phyloP scores from a whole-genome alignment of 2,888 invertebrate genomes.

The Eupeodes luniger region DNA sequence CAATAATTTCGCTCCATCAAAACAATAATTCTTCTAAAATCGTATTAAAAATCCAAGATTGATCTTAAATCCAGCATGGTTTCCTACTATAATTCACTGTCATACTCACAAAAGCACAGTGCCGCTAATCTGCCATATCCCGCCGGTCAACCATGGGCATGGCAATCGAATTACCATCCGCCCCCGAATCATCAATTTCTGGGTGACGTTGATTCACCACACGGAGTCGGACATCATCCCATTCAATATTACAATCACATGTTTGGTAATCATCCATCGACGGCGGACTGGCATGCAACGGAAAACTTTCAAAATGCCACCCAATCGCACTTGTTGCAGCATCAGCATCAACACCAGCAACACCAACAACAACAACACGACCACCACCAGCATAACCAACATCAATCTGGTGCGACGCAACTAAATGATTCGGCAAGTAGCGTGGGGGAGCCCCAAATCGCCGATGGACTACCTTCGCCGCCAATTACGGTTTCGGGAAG shows the following conservation, averaged over 20 bases:
- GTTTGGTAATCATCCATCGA: constrained; percentile 84
- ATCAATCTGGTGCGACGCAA: constrained; percentile 77
- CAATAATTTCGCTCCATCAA: background rate
- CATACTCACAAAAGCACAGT: constrained; percentile 88
- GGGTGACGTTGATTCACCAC: constrained; percentile 84
- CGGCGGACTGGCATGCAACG: constrained; percentile 82
- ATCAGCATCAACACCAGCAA: constrained; percentile 78
- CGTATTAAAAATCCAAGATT: constrained; percentile 73
- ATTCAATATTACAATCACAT: constrained; percentile 85
- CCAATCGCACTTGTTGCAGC: constrained; percentile 80
- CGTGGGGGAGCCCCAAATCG: constrained; percentile 77
- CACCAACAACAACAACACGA: constrained; percentile 81
- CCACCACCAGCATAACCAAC: constrained; percentile 79
- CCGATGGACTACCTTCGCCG: constrained; percentile 85
- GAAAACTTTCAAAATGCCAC: constrained; percentile 81
- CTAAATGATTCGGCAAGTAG: constrained; percentile 79
- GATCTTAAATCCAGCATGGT: constrained; percentile 85
- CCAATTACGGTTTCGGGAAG: constrained; percentile 86
- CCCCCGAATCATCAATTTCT: constrained; percentile 83
- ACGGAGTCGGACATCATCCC: constrained; percentile 82
- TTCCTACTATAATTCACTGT: constrained; percentile 89
- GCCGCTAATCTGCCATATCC: constrained; percentile 86
- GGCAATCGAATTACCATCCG: constrained; percentile 84
- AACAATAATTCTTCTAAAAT: constrained; percentile 6
- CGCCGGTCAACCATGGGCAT: constrained; percentile 84